phyloP scores from a whole-genome alignment of 2,113 vertebrate genomes.

The Oreochromis niloticus region DNA sequence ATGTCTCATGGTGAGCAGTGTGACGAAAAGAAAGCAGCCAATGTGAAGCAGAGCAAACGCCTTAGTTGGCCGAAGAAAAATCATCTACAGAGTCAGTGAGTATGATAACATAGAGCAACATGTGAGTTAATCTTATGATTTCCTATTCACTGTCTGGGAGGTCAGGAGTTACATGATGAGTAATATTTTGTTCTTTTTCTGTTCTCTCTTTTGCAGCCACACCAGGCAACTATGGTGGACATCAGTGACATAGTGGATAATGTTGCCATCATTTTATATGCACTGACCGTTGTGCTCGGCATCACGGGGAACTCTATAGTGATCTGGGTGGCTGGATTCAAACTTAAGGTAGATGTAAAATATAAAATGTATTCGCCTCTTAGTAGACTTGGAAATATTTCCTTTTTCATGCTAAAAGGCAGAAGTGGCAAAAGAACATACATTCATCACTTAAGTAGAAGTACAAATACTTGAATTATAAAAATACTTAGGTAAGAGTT shows the following conservation, averaged over 20 bases:
- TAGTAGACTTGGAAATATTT: background rate
- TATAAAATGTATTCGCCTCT: background rate
- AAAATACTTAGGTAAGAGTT: too few relatives aligned
- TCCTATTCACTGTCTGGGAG: background rate
- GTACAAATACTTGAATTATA: background rate
- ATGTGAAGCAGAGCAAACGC: background rate
- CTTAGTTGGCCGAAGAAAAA: background rate
- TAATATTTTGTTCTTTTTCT: background rate
- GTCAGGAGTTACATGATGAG: background rate
- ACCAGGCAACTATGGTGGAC: background rate
- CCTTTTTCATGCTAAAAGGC: rapidly evolving
- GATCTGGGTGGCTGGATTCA: constrained; percentile 72
- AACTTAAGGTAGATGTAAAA: constrained; percentile 42
- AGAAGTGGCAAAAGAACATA: background rate
- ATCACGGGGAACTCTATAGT: constrained; percentile 64
- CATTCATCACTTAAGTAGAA: background rate
- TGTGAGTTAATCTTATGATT: background rate
- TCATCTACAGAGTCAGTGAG: rapidly evolving
- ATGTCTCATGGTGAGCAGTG: background rate
- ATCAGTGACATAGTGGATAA: constrained; percentile 5
- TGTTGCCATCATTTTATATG: constrained; percentile 56
- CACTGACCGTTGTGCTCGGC: constrained; percentile 67
- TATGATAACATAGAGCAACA: rapidly evolving
- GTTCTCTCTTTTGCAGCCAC: background rate
- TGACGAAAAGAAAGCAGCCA: rapidly evolving